Conservation (phyloP, 2,113 vertebrate genomes). For the Pantherophis guttatus region DNA sequence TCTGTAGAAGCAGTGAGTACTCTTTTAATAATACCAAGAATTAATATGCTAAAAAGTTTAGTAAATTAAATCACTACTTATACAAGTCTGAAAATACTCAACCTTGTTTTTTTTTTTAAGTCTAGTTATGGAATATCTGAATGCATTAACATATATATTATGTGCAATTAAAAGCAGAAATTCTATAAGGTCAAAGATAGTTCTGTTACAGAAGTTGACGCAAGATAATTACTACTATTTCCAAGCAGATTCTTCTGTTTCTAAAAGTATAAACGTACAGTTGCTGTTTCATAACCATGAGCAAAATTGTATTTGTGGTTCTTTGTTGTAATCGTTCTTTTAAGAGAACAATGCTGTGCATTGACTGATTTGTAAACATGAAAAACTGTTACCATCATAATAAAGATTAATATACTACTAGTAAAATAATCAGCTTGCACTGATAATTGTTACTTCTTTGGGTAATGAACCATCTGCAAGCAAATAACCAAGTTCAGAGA, state of each 20-base stretch:
- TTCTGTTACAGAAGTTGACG: neutral
- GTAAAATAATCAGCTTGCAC: neutral
- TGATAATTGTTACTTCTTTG: neutral
- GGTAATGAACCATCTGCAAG: neutral
- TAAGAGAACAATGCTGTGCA: neutral
- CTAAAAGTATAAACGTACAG: neutral
- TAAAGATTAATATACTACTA: neutral
- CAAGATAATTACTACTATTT: neutral
- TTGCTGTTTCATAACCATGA: neutral
- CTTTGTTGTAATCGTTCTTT: neutral
- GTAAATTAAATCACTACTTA: neutral
- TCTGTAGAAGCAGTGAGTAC: slow-evolving; percentile 96
- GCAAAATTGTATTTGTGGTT: neutral
- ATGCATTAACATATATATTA: neutral
- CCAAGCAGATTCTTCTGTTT: neutral
- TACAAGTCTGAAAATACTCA: neutral
- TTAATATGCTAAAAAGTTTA: neutral
- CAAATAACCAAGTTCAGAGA: neutral
- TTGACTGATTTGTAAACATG: neutral
- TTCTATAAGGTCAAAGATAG: neutral
- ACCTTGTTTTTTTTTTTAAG: neutral
- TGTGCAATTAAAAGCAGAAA: neutral
- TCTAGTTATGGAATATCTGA: neutral
- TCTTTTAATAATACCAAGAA: neutral
- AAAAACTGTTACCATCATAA: neutral